Base-by-base conservation (phyloP, 1,140 invertebrate genomes). In the Drosophila virilis region DNA sequence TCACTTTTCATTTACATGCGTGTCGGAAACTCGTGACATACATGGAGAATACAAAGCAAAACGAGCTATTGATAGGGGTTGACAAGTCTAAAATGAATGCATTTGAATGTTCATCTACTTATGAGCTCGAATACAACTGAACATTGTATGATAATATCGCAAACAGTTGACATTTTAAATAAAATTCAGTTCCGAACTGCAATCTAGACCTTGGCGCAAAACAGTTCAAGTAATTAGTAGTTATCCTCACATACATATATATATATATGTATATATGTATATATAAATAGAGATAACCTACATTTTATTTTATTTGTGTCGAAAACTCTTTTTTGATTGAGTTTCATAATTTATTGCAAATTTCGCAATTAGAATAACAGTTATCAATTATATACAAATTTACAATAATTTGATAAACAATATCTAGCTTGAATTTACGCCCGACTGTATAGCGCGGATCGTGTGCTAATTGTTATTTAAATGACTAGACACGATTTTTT, bases 21-120 rank as follows among this genome's bases (percentile, higher is more conserved):
- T 78, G 50, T 69, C 55, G 60, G 46, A 70, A 72, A 68, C 64
- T 73, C 83, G 82, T 85, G 82, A 82, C 78, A 69, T 50, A 78
- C 51, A 73, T 82, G 43, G 45, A 38, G 54, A 76, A 71, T 88
- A 46, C 70, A 32, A 45, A 55, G 5, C 22, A 40, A 59, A 57
- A 46, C n/a, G n/a, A 48, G 10, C 48, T 60, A 51, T 71, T 35
- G 35, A 57, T 71, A 51, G 33, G 37, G 37, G 38, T 57, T 66
- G 61, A 69, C 62, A 67, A 12, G 38, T 48, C 22, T 48, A 48
- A 35, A 68, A 48, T 40, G 15, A 46, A 32, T 33, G 10, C 32
- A 60, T 54, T 68, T 17, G 12, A 33, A 42, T 13, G 13, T 35
- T 35, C 57, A 46, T 10, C 13, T 17, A 59, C n/a, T 59, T 35